Conservation (phyloP, 64 coral and sea anemone species). For the Pachyseris speciosa region DNA sequence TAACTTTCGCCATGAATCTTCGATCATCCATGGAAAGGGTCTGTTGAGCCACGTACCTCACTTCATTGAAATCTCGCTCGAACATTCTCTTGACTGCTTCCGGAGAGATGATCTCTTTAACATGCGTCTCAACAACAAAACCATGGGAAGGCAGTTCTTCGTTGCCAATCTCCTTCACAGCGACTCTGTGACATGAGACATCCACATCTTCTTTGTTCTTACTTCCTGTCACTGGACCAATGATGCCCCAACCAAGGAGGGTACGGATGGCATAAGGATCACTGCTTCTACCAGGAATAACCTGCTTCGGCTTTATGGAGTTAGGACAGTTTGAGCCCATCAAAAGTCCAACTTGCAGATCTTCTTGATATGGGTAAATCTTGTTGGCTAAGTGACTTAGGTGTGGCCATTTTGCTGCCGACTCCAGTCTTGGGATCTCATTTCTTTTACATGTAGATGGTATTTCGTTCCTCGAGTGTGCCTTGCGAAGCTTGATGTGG, state of each 20-base stretch:
- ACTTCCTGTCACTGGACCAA: conserved; percentile 27
- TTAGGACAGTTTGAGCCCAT: conserved; percentile 66
- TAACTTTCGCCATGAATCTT: background rate
- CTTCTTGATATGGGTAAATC: conserved; percentile 19
- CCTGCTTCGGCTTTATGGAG: conserved; percentile 44
- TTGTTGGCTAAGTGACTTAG: conserved; percentile 25
- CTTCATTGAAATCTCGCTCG: conserved; percentile 57
- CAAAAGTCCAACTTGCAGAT: conserved; percentile 22
- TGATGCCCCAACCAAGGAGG: conserved; percentile 52
- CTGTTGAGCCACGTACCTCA: background rate
- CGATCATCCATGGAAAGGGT: conserved; percentile 9
- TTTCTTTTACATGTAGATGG: conserved; percentile 26
- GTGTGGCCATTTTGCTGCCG: conserved; percentile 1
- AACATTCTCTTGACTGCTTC: conserved; percentile 62
- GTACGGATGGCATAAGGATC: conserved; percentile 52
- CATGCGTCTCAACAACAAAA: conserved; percentile 39
- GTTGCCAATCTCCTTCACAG: conserved; percentile 25
- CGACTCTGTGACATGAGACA: conserved; percentile 41
- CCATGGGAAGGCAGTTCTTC: conserved; percentile 36
- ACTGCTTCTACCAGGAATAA: conserved; percentile 33
- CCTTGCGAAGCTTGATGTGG: conserved; percentile 35
- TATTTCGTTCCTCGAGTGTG: conserved; percentile 36
- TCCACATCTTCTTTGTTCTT: background rate
- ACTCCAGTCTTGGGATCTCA: conserved; percentile 46
- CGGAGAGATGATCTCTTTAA: conserved; percentile 69